Evolutionary conservation across 92 coral and sea anemone genomes (phyloP), one percentile per base, ranked within the genome.

Genomic region (Phymanthus crucifer): DNA sequence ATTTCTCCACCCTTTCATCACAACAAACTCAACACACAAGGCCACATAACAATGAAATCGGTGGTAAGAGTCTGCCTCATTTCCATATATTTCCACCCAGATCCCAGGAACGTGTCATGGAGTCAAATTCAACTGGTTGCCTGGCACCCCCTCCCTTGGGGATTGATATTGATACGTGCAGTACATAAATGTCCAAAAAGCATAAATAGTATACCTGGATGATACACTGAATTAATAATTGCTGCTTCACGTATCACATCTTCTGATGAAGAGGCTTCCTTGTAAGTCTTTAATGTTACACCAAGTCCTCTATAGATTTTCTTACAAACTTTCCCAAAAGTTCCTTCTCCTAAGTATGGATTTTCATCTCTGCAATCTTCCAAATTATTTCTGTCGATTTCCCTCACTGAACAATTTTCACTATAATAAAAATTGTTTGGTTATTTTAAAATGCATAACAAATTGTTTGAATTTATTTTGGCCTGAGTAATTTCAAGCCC

Each of bases 161-260:
- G 50, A 45, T 45, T 45, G 16, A 45, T 45, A 45, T 45, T 45
- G 50, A 45, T 45, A 45, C 16, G 50, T 45, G 50, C 50, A 45
- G 8, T 45, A 45, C 50, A 45, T 17, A 45, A 45, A 45, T 45
- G 50, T 45, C 50, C 50, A 33, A n/a, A 76, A 52, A 17, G 10
- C 64, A 61, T 24, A 57, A 58, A 47, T 12, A 69, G 36, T n/a
- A n/a, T 70, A 80, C 84, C 78, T 80, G 78, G 84, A 37, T 80
- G 84, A 31, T 71, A 68, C 78, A 48, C n/a, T 69, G 71, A 37
- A 26, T 75, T 54, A 21, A 71, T 50, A 71, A 71, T 10, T 31
- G 84, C 50, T 50, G 84, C 84, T 50, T 80, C 84, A 1, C 72
- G 76, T 52, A 33, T 71, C 33, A 80, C 83, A 79, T 35, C 35